Evolutionary conservation across 2,113 vertebrate species (phyloP).

Genomic region (Antidorcas marsupialis): DNA sequence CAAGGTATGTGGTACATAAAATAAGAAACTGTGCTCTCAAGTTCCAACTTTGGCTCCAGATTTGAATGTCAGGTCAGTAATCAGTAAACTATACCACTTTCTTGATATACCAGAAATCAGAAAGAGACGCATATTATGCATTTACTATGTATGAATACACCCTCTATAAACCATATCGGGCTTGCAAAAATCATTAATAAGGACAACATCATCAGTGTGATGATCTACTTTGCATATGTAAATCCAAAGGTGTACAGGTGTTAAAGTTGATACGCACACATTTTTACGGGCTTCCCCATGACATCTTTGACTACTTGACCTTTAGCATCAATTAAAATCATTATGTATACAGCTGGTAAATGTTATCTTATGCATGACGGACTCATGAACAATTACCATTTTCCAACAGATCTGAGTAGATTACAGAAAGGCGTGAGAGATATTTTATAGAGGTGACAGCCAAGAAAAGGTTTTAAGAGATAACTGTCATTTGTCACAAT

Average conservation of each 20-base stretch:
- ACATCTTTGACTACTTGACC: constrained; percentile 25
- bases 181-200: constrained; percentile 14
- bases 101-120: neutral
- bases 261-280: neutral
- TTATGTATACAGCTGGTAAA: constrained; percentile 37
- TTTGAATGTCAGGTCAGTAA: neutral
- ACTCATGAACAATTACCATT: constrained; percentile 38
- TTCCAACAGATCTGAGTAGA: constrained; percentile 22
- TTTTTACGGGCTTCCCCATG: neutral
- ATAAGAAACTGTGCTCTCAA: neutral
- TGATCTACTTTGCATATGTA: constrained; percentile 49
- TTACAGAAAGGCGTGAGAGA: neutral
- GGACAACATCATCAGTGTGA: neutral
- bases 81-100: neutral
- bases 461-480: neutral
- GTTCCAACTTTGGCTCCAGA: neutral
- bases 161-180: neutral
- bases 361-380: constrained; percentile 9
- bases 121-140: neutral
- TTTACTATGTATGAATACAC: neutral
- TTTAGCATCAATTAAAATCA: constrained; percentile 58
- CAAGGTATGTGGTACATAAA: neutral
- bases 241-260: constrained; percentile 25
- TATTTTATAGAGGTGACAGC: neutral
- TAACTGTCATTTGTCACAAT: neutral